Percentiles rank a stretch among this genome's conserved stretches.
These are phyloP conservation scores for Hydropsyche tenuis DNA, from an alignment of 1,140 invertebrate species.

Conservation along the genomic window DNA sequence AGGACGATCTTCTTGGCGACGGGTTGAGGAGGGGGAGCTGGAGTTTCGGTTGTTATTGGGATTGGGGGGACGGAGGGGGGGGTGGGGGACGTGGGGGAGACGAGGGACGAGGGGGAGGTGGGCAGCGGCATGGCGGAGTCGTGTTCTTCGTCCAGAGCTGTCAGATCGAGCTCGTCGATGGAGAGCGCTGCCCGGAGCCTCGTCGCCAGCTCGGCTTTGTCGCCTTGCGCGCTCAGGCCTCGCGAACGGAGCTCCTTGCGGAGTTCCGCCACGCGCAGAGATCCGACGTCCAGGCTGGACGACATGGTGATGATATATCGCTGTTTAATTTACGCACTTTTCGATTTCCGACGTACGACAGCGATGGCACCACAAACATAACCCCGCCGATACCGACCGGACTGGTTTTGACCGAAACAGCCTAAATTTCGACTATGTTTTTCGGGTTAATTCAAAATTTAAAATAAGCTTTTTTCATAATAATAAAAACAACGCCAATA, in stretches of 20 bases:
- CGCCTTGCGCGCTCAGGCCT: constrained; percentile 75
- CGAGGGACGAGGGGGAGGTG: constrained; percentile 53
- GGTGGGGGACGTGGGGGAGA: constrained; percentile 57
- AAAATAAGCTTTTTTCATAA: too few species aligned
- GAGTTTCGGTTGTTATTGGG: neutral
- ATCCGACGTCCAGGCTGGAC: constrained; percentile 33
- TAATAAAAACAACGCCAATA: too few species aligned
- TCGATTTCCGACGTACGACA: too few species aligned
- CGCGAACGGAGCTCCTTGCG: constrained; percentile 80
- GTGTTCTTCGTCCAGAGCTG: constrained; percentile 52
- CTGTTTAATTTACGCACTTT: too few species aligned
- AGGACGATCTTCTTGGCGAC: constrained; percentile 61
- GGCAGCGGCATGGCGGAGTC: constrained; percentile 58
- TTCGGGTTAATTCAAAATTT: too few species aligned
- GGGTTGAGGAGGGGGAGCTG: constrained; percentile 34
- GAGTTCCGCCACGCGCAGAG: constrained; percentile 75
- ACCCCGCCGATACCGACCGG: too few species aligned
- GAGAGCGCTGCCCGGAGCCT: constrained; percentile 72
- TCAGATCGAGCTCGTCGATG: constrained; percentile 55
- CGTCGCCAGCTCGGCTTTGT: constrained; percentile 80
- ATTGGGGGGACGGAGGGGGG: neutral
- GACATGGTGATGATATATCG: too few species aligned
- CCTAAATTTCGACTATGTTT: too few species aligned
- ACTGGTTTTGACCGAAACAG: too few species aligned
- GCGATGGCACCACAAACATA: too few species aligned